Base-by-base conservation (phyloP, 2,797 vertebrate genomes). In the Cuniculus paca region DNA sequence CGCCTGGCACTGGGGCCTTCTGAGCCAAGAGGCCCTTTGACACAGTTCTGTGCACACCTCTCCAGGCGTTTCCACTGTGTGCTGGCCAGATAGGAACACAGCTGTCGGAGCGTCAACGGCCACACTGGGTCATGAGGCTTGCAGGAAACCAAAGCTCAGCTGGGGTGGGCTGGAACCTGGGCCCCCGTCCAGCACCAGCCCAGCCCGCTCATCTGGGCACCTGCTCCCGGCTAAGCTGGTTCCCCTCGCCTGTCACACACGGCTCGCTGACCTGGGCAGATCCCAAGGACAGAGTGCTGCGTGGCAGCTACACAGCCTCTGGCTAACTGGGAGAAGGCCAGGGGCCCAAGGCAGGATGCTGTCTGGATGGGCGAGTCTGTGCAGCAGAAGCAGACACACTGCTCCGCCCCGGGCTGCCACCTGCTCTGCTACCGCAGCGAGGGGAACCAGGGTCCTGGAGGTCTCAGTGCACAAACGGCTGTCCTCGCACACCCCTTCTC, bases 331-430 rank as follows among this genome's bases (percentile, higher is more conserved):
- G 54, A 72, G 48, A 28, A 16, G 1, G 19, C 65, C 48, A 16
- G 54, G 54, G 68, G 10, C 4, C 12, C 6, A 0, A 1, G 11
- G 16, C 5, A 10, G 17, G 42, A n/a, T n/a, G 28, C 48, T 1
- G 26, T 31, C 13, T 3, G 20, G 26, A 79, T 22, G 0, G 11
- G 3, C 2, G 3, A 17, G 26, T 39, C 13, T 60, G 11, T 39
- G 45, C 17, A 36, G 14, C 28, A 60, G 61, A 20, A 22, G 20
- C 20, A 8, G 5, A 8, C 12, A n/a, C n/a, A n/a, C n/a, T n/a
- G n/a, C n/a, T n/a, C n/a, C n/a, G n/a, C n/a, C n/a, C n/a, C n/a
- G n/a, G n/a, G n/a, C n/a, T 24, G 16, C 36, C 20, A 28, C 1
- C 1, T 19, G 17, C 48, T 36, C 65, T 65, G 5, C 12, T 54